phyloP scores from a whole-genome alignment of 2,797 vertebrate species.

The Megalops cyprinoides region DNA sequence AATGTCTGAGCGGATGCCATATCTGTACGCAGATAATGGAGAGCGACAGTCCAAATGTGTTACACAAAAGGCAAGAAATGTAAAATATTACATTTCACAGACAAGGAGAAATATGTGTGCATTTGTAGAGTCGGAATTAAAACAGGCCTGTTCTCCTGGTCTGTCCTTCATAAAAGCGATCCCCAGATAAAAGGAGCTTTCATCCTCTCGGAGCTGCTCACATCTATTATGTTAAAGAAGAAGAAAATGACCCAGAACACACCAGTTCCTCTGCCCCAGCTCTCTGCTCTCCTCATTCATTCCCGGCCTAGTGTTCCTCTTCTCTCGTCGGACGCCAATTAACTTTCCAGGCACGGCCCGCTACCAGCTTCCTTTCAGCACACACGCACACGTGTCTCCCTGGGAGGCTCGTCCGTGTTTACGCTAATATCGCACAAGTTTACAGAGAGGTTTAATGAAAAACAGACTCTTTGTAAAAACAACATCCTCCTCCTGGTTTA shows the following conservation, averaged over 20 bases:
- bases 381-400: not conserved
- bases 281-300: not conserved
- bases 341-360: not conserved
- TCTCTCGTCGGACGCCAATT: not conserved
- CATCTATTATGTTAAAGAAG: not conserved
- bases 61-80: constrained; percentile 5
- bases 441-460: not conserved
- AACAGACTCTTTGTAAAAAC: not conserved
- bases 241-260: too few species aligned
- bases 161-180: too few species aligned
- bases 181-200: too few species aligned
- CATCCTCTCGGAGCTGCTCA: not conserved
- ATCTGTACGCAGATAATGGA: not conserved
- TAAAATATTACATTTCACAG: constrained; percentile 22
- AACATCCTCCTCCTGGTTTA: not conserved
- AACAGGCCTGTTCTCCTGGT: too few species aligned
- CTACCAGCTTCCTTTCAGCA: not conserved
- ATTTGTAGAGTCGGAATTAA: not conserved
- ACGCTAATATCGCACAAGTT: not conserved
- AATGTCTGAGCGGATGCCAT: too few species aligned
- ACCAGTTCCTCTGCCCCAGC: not conserved
- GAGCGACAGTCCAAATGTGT: not conserved
- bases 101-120: not conserved
- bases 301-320: not conserved
- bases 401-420: not conserved